These are phyloP conservation scores for Sebastes minor DNA, from an alignment of 2,797 vertebrate genomes.

Conservation along the genomic window DNA sequence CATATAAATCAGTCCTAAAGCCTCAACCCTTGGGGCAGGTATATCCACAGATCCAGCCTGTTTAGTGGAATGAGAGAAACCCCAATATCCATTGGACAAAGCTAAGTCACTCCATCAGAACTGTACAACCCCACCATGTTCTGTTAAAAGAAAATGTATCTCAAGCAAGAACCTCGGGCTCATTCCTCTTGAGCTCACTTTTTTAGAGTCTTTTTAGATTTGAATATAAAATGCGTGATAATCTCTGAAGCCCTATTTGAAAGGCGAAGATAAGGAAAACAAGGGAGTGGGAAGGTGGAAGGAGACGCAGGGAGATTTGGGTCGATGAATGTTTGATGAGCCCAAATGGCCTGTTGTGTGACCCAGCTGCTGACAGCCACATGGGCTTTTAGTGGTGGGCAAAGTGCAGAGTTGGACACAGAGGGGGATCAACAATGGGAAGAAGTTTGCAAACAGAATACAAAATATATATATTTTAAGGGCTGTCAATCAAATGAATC, in stretches of 20 bases:
- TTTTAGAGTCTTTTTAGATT: slow-evolving; percentile 12
- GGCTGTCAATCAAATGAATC: no score
- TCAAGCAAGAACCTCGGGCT: neutral
- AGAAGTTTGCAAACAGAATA: neutral
- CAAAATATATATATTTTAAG: neutral
- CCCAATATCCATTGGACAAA: slow-evolving; percentile 16
- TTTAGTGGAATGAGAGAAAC: slow-evolving; percentile 40
- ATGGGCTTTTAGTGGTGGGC: slow-evolving; percentile 58
- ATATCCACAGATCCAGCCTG: slow-evolving; percentile 30
- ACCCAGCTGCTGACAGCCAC: slow-evolving; percentile 63
- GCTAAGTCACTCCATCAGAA: slow-evolving; percentile 30
- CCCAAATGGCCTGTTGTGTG: slow-evolving; percentile 72
- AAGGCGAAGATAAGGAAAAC: slow-evolving; percentile 11
- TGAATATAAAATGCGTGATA: slow-evolving; percentile 18
- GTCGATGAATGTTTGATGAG: slow-evolving; percentile 82
- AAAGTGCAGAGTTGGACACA: slow-evolving; percentile 31
- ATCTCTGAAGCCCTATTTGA: slow-evolving; percentile 11
- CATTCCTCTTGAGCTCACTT: slow-evolving; percentile 6
- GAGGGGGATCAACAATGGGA: neutral
- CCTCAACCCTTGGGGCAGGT: slow-evolving; percentile 33
- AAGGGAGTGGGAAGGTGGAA: neutral
- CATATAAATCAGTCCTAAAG: slow-evolving; percentile 56
- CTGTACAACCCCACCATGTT: neutral
- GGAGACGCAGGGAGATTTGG: slow-evolving; percentile 54
- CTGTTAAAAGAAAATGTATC: slow-evolving; percentile 14